Percentiles rank a stretch among this genome's conserved stretches.
phyloP scores from a whole-genome alignment of 2,113 vertebrate species.

The Natator depressus region DNA sequence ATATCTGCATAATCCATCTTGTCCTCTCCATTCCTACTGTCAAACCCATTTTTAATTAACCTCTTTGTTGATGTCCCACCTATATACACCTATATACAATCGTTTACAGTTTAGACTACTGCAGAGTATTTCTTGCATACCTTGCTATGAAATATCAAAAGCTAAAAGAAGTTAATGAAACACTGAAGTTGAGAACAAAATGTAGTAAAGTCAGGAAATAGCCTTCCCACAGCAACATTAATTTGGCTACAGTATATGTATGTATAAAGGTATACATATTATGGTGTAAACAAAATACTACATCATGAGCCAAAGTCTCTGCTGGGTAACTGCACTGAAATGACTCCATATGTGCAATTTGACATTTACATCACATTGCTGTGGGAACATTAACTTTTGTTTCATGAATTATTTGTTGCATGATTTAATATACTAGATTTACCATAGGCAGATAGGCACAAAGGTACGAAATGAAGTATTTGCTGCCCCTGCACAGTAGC shows the following conservation, averaged over 20 bases:
- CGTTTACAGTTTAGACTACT: neutral
- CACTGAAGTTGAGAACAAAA: neutral
- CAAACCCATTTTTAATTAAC: neutral
- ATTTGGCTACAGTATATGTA: neutral
- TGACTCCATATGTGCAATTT: fast-evolving
- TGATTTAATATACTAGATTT: neutral
- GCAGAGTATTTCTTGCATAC: neutral
- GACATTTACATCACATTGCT: neutral
- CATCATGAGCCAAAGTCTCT: neutral
- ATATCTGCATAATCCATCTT: neutral
- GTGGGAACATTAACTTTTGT: neutral
- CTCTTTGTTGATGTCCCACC: neutral
- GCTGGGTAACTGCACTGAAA: neutral
- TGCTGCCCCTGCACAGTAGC: neutral
- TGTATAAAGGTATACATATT: neutral
- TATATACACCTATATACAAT: neutral
- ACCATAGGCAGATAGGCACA: fast-evolving
- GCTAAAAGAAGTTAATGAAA: neutral
- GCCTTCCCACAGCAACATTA: neutral
- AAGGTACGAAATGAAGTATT: neutral
- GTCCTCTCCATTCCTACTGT: neutral
- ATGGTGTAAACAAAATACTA: neutral
- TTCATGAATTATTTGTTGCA: neutral
- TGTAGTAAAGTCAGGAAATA: neutral
- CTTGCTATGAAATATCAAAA: neutral